Evolutionary conservation across 2,113 vertebrate species (phyloP).

Genomic region (Argyrosomus japonicus): DNA sequence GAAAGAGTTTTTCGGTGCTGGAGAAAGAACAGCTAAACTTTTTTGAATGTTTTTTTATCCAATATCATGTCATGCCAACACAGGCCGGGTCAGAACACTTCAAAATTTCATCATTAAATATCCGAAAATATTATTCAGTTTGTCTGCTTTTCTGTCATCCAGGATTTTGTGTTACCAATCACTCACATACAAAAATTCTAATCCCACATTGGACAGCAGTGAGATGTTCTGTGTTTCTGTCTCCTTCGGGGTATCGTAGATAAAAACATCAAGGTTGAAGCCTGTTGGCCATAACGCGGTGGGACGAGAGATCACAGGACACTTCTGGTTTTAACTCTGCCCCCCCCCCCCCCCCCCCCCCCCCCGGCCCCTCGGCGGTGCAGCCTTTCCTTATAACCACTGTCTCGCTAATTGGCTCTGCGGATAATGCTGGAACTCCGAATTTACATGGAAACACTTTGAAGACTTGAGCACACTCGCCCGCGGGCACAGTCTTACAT

Average conservation of each 20-base stretch:
- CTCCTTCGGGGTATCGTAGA: background rate
- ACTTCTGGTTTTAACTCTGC: slow-evolving; percentile 48
- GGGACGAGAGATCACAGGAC: slow-evolving; percentile 52
- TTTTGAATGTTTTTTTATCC: background rate
- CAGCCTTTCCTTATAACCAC: slow-evolving; percentile 21
- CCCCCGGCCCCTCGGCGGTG: slow-evolving; percentile 21
- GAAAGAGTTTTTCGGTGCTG: background rate
- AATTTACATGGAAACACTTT: slow-evolving; percentile 70
- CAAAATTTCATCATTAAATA: background rate
- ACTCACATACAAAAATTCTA: background rate
- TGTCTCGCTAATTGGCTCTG: slow-evolving; percentile 64
- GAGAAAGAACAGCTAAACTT: background rate
- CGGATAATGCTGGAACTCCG: slow-evolving; percentile 51
- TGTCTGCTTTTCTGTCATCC: background rate
- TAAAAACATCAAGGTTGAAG: slow-evolving; percentile 28
- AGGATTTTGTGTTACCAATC: background rate
- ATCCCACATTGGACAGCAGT: background rate
- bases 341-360: slow-evolving; percentile 40
- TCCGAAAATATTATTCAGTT: background rate
- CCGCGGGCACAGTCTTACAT: slow-evolving; percentile 43
- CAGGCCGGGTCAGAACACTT: background rate
- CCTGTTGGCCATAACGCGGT: slow-evolving; percentile 29
- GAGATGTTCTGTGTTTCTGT: background rate
- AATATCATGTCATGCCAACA: background rate
- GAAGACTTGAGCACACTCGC: slow-evolving; percentile 55